Conservation (phyloP, 2,797 vertebrate genomes). For the Paratrypauchen microcephalus region DNA sequence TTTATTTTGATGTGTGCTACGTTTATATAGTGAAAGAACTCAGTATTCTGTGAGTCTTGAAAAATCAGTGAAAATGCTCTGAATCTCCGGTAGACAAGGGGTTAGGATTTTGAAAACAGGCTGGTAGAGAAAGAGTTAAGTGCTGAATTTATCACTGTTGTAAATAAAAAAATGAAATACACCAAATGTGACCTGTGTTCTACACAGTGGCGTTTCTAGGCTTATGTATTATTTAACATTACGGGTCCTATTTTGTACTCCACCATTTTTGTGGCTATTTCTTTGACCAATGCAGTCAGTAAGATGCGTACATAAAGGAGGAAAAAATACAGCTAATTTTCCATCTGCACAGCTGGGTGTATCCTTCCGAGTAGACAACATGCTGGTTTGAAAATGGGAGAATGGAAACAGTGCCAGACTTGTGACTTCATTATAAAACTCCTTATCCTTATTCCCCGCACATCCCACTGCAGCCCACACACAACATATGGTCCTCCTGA, state of each 20-base stretch:
- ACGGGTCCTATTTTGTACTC: neutral
- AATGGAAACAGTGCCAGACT: slow-evolving; percentile 30
- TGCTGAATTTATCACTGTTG: neutral
- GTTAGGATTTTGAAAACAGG: no score
- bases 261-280: neutral
- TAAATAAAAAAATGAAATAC: slow-evolving; percentile 4
- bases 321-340: slow-evolving; percentile 16
- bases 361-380: slow-evolving; percentile 25
- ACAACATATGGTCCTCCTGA: slow-evolving; percentile 51
- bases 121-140: no score
- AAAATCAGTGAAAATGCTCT: no score
- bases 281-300: neutral
- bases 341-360: slow-evolving; percentile 1
- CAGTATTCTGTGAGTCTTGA: no score
- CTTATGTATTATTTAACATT: neutral
- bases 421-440: slow-evolving; percentile 36
- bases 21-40: no score
- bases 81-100: no score
- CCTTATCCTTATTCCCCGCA: slow-evolving; percentile 38
- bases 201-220: neutral
- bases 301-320: neutral
- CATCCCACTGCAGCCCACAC: slow-evolving; percentile 39
- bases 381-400: slow-evolving; percentile 38
- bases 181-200: neutral
- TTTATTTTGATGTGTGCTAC: no score